Percentiles rank a stretch among this genome's conserved stretches.
phyloP scores from a whole-genome alignment of 2,888 invertebrate genomes.

The Aphelenchoides bicaudatus region DNA sequence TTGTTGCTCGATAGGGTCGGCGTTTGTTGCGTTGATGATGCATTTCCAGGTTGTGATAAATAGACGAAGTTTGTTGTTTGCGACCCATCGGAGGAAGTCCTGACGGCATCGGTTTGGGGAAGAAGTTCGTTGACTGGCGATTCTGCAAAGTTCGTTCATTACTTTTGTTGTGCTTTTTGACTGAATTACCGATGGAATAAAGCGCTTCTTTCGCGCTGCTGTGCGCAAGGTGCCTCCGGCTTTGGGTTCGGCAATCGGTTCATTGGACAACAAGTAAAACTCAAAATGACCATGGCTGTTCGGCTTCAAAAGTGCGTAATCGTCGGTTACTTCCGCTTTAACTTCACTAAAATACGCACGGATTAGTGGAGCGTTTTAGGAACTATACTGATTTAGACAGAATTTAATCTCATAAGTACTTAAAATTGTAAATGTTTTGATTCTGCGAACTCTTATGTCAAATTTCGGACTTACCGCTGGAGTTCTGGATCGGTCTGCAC shows the following conservation, averaged over 20 bases:
- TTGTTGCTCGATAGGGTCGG: not conserved
- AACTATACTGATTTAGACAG: not conserved
- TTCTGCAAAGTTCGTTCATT: constrained; percentile 5
- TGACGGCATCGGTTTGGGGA: not conserved
- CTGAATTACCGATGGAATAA: not conserved
- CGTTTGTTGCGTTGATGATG: constrained; percentile 2
- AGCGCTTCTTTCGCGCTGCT: not conserved
- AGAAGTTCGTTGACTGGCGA: not conserved
- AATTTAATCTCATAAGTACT: not conserved
- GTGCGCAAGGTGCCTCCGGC: not conserved
- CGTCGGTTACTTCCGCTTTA: constrained; percentile 35
- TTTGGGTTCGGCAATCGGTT: not conserved
- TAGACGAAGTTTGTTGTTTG: not conserved
- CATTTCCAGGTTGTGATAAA: constrained; percentile 19
- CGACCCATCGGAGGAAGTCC: not conserved
- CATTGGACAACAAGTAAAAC: constrained; percentile 27
- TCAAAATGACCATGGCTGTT: constrained; percentile 25
- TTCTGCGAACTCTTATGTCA: not conserved
- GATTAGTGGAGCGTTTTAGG: not conserved
- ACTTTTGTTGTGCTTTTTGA: no score
- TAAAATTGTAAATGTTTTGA: not conserved
- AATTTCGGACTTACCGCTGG: constrained; percentile 22
- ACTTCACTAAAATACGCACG: constrained; percentile 30
- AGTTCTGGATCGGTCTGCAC: constrained; percentile 24
- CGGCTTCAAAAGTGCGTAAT: constrained; percentile 27